Evolutionary conservation across 2,797 vertebrate species (phyloP).

Genomic region (Erithacus rubecula): DNA sequence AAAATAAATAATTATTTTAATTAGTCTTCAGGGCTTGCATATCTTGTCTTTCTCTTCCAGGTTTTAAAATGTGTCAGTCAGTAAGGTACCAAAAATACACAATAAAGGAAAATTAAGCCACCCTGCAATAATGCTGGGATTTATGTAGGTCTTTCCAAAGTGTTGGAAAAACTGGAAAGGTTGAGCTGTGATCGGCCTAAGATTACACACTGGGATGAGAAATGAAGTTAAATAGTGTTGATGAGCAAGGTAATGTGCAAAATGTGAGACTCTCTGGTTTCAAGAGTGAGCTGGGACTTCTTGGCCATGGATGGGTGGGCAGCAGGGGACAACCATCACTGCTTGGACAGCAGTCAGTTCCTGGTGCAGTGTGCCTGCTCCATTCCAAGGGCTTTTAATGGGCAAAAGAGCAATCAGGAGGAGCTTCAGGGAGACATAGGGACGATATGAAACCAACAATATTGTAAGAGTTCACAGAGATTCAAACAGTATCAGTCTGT

Average conservation of each 20-base stretch:
- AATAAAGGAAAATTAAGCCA: background rate
- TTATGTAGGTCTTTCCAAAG: background rate
- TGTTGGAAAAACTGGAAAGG: background rate
- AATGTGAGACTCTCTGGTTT: background rate
- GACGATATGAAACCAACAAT: fast-evolving
- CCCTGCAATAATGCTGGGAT: background rate
- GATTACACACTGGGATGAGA: background rate
- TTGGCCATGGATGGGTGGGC: background rate
- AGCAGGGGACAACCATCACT: background rate
- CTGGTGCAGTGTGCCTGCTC: fast-evolving
- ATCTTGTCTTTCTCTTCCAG: background rate
- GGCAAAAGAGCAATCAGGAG: background rate
- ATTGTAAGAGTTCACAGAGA: background rate
- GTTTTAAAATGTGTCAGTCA: background rate
- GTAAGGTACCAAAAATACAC: background rate
- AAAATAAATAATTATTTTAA: background rate
- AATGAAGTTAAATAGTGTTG: background rate
- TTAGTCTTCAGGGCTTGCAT: background rate
- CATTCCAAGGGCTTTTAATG: fast-evolving
- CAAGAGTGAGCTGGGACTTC: background rate
- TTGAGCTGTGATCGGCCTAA: background rate
- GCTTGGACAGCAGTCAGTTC: background rate
- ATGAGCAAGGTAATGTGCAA: background rate
- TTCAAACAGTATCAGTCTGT: background rate
- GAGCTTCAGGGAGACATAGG: background rate